phyloP scores from a whole-genome alignment of 2,113 vertebrate genomes.

The Lanius collurio region DNA sequence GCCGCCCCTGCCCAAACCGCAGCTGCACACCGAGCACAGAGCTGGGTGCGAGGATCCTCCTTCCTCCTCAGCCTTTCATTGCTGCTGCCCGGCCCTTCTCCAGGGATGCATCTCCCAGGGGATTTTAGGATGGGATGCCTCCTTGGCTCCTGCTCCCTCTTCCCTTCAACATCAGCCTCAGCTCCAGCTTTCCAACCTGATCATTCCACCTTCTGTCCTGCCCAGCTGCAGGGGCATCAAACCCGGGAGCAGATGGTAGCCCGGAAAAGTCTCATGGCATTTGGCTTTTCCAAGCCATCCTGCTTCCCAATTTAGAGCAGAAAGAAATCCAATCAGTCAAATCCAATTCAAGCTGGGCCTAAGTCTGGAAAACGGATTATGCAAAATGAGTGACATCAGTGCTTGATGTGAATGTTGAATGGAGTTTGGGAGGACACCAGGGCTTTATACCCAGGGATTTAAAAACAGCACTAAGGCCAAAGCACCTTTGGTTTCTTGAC shows the following conservation, averaged over 20 bases:
- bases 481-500: neutral
- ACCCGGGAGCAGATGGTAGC: neutral
- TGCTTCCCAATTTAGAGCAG: constrained; percentile 17
- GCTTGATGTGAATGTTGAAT: neutral
- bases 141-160: neutral
- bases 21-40: rapidly evolving
- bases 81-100: neutral
- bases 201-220: neutral
- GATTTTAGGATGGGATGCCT: rapidly evolving
- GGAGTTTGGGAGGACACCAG: neutral
- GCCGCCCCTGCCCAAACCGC: neutral
- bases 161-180: neutral
- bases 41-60: rapidly evolving
- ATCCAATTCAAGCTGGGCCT: constrained; percentile 42
- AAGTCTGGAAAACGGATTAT: constrained; percentile 52
- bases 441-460: neutral
- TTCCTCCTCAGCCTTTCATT: neutral
- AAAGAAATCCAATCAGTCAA: constrained; percentile 59
- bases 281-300: neutral
- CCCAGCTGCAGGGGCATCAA: neutral
- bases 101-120: neutral
- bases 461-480: neutral
- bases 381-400: neutral
- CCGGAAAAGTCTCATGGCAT: neutral
- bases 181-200: neutral